Base-by-base conservation (phyloP, 2,113 vertebrate genomes). In the Psittacula cyanocephala region DNA sequence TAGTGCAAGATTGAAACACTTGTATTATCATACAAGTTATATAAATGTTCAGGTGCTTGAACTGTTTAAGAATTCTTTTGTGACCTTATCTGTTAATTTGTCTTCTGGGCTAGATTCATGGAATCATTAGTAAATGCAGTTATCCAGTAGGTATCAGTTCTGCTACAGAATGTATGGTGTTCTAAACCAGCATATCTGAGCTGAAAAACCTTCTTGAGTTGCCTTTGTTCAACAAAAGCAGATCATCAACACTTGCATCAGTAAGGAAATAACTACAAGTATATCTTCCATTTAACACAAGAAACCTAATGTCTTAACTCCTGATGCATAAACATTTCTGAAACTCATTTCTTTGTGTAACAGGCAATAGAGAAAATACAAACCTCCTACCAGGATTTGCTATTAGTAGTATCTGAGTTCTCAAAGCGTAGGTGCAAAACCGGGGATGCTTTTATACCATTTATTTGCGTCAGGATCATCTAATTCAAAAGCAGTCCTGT, bases 401-500 rank as follows among this genome's bases (percentile, higher is more conserved):
- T 64, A 0, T 67, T 28, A 50, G 17, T 35, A 37, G 11, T 86
- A 23, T 19, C 76, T 28, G 13, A 25, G 27, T 80, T 86, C 75
- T 59, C 17, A 63, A 74, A 81, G 46, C 15, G 15, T 7, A 65
- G 35, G 8, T 89, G 6, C 23, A 53, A 64, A 74, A 33, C 2
- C 7, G 24, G 33, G 20, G 53, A 18, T 86, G 12, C 12, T 57
- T 87, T 89, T n/a, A 8, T 77, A n/a, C 11, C 0, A 0, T 35
- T 65, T 53, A 13, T n/a, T 78, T 91, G 27, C 35, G 16, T 67
- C 19, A 41, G 59, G 31, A 57, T 67, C 19, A 10, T 57, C 31
- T 81, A 41, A 72, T 84, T 74, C 35, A 25, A 81, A 74, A 69
- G 41, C 68, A 81, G 1, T 81, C 46, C 17, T 68, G 17, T 37